Evolutionary conservation across 92 coral and sea anemone genomes (phyloP).

Genomic region (Parazoanthus darwini): DNA sequence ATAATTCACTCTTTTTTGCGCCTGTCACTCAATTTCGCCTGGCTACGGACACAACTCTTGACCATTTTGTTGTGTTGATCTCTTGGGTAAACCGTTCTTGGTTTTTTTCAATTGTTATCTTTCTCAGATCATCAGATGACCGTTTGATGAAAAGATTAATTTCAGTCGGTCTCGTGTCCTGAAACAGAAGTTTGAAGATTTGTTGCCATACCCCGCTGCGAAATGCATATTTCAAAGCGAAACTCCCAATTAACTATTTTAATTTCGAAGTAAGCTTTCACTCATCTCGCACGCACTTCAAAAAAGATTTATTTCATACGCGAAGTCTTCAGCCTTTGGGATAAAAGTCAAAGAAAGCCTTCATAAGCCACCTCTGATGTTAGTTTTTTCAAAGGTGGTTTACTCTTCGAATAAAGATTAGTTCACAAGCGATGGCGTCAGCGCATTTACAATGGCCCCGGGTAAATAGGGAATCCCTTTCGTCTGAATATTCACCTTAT

Average conservation of each 20-base stretch:
- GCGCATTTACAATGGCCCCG: conserved; percentile 16
- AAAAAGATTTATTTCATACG: conserved; percentile 6
- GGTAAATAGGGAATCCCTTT: conserved; percentile 33
- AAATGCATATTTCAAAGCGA: conserved; percentile 44
- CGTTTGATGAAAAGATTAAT: conserved; percentile 37
- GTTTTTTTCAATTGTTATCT: neutral
- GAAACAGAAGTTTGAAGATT: conserved; percentile 35
- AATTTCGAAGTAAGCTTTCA: conserved; percentile 38
- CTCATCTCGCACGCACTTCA: conserved; percentile 37
- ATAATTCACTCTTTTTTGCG: neutral
- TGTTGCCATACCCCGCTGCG: conserved; percentile 46
- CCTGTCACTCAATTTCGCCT: conserved; percentile 17
- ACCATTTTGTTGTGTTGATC: neutral
- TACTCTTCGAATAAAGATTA: conserved; percentile 25
- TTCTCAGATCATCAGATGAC: conserved; percentile 21
- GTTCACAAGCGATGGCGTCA: neutral
- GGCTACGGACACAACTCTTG: neutral
- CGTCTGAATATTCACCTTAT: conserved; percentile 36
- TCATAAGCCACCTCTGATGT: neutral
- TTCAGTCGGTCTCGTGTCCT: neutral
- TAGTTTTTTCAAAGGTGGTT: neutral
- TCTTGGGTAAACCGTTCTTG: neutral
- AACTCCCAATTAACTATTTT: conserved; percentile 42
- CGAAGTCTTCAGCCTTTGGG: conserved; percentile 7
- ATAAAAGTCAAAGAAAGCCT: conserved; percentile 10